Evolutionary conservation across 2,888 invertebrate genomes (phyloP).

Genomic region (Cenopis cana): DNA sequence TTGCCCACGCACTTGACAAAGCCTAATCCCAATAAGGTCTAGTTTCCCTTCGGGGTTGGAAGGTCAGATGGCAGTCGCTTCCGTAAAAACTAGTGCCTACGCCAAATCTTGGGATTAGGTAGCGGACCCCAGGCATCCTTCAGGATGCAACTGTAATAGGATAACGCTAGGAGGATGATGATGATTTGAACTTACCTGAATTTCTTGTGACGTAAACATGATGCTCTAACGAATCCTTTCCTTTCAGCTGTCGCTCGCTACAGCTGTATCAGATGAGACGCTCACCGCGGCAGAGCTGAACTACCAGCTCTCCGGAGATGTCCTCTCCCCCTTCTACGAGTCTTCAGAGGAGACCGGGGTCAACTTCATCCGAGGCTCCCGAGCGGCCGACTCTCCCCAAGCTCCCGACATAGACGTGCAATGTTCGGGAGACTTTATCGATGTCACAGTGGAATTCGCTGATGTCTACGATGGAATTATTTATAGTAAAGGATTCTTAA

Average conservation of each 20-base stretch:
- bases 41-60: no score
- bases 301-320: conserved; percentile 69
- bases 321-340: conserved; percentile 71
- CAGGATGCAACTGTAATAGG: no score
- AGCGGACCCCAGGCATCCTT: no score
- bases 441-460: conserved; percentile 87
- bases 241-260: conserved; percentile 81
- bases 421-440: conserved; percentile 84
- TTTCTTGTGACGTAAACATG: no score
- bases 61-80: no score
- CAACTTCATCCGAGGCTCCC: conserved; percentile 75
- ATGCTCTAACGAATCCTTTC: background rate
- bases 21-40: no score
- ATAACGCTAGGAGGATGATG: no score
- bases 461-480: conserved; percentile 88
- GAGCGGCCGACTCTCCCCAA: conserved; percentile 81
- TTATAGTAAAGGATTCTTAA: conserved; percentile 89
- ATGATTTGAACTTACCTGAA: no score
- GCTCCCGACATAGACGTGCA: conserved; percentile 86
- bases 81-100: no score
- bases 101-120: no score
- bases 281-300: conserved; percentile 79
- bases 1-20: no score
- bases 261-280: conserved; percentile 80
- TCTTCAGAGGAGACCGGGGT: conserved; percentile 71